These are phyloP conservation scores for Hemiscyllium ocellatum DNA, from an alignment of 2,113 vertebrate species.

Conservation along the genomic window DNA sequence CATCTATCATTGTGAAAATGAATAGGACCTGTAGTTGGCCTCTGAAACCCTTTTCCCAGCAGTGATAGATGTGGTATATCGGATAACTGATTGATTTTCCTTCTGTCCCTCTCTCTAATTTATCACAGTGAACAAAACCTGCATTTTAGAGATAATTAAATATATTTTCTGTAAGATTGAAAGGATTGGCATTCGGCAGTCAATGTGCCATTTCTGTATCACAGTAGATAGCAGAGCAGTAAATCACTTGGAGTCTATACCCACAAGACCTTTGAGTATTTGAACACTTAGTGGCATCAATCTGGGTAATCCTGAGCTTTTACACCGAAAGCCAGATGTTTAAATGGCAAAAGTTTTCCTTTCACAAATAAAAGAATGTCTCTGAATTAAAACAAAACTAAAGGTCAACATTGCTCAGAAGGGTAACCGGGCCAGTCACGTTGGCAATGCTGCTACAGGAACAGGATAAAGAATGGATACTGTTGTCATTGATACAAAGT, in stretches of 20 bases:
- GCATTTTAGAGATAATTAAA: conserved; percentile 27
- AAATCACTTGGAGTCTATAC: not conserved
- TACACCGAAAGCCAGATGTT: too few relatives aligned
- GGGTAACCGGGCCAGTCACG: too few relatives aligned
- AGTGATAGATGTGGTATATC: not conserved
- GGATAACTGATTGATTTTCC: not conserved
- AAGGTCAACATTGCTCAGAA: too few relatives aligned
- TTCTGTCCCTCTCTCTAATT: not conserved
- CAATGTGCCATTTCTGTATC: not conserved
- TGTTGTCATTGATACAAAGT: too few relatives aligned
- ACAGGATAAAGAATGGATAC: too few relatives aligned
- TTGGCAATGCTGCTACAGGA: too few relatives aligned
- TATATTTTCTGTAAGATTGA: not conserved
- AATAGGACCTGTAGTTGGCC: not conserved
- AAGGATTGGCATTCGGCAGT: not conserved
- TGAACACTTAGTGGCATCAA: not conserved
- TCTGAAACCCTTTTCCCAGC: not conserved
- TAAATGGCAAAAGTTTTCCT: not conserved
- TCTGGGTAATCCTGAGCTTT: not conserved
- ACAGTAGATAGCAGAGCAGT: not conserved
- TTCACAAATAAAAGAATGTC: not conserved
- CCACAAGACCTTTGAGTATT: not conserved
- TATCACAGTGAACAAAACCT: not conserved
- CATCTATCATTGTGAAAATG: not conserved
- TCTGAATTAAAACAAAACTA: not conserved